Percentiles rank a stretch among this genome's conserved stretches.
Conservation (phyloP, 2,797 vertebrate species). For the Cirrhinus molitorella region DNA sequence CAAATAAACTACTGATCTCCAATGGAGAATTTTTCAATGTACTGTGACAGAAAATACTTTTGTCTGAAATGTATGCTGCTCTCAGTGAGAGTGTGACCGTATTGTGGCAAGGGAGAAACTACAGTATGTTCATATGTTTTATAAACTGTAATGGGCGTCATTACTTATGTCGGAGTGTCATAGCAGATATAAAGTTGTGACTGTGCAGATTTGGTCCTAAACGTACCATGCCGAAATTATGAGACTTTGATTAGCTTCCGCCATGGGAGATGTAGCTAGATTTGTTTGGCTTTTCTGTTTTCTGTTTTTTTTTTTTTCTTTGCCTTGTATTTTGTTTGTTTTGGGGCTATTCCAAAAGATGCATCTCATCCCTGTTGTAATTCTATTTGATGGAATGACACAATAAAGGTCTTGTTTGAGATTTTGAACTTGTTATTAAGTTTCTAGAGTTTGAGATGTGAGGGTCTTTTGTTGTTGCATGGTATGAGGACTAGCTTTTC, state of each 20-base stretch:
- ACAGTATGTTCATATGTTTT: constrained; percentile 37
- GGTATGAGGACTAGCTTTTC: not conserved
- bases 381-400: constrained; percentile 45
- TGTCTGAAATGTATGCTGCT: constrained; percentile 51
- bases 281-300: constrained; percentile 21
- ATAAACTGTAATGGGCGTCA: constrained; percentile 32
- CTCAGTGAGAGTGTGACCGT: constrained; percentile 61
- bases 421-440: not conserved
- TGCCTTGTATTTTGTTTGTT: constrained; percentile 26
- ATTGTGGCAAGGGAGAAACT: constrained; percentile 49
- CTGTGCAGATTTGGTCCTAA: constrained; percentile 28
- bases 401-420: constrained; percentile 51
- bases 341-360: constrained; percentile 13
- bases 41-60: constrained; percentile 51
- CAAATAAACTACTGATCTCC: constrained; percentile 46
- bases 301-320: not conserved
- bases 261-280: constrained; percentile 29
- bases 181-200: constrained; percentile 25
- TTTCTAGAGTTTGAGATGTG: not conserved
- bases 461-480: not conserved
- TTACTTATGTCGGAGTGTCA: constrained; percentile 30
- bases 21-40: constrained; percentile 49
- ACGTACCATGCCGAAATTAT: constrained; percentile 17
- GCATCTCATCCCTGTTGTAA: constrained; percentile 39
- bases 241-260: constrained; percentile 16